Evolutionary conservation across 2,113 vertebrate species (phyloP).

Genomic region (Microcebus murinus): DNA sequence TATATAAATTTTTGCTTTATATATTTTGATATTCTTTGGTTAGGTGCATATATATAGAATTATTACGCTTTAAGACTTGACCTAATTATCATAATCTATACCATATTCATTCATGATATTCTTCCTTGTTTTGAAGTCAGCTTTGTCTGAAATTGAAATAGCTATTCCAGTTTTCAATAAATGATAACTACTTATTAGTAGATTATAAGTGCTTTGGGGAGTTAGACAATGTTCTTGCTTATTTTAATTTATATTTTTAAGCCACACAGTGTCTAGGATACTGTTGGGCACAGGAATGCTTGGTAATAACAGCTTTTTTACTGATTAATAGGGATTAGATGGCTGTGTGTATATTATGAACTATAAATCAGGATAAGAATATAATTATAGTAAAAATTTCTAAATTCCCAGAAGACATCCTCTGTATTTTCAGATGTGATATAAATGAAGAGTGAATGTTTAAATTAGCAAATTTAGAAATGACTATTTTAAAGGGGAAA

Average conservation of each 20-base stretch:
- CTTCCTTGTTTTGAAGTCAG: not conserved
- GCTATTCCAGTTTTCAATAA: not conserved
- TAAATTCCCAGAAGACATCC: not conserved
- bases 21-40: not conserved
- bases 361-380: not conserved
- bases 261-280: not conserved
- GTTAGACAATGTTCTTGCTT: not conserved
- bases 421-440: not conserved
- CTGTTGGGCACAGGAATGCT: not conserved
- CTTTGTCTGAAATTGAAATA: not conserved
- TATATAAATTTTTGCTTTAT: not conserved
- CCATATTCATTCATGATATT: not conserved
- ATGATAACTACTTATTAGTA: not conserved
- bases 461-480: constrained; percentile 24
- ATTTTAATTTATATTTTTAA: not conserved
- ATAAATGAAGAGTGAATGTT: constrained; percentile 23
- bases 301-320: not conserved
- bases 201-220: not conserved
- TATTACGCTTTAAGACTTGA: not conserved
- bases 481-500: not conserved
- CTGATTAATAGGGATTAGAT: not conserved
- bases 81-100: not conserved
- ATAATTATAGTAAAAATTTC: not conserved
- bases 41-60: not conserved
- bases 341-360: not conserved